Evolutionary conservation across 2,113 vertebrate genomes (phyloP), one percentile per base, ranked within the genome.

Genomic region (Theristicus caerulescens): DNA sequence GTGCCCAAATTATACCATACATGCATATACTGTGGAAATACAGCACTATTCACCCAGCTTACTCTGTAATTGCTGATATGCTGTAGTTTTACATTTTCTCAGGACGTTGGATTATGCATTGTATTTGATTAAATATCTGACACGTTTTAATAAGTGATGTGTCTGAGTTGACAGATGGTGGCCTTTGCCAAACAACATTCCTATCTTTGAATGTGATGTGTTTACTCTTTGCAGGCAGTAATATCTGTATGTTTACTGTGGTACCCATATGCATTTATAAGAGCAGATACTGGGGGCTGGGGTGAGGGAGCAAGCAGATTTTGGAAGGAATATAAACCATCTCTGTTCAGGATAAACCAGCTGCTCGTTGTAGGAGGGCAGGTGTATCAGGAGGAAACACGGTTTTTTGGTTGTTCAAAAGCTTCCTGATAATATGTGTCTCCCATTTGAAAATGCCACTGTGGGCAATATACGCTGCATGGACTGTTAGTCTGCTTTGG

Each of bases 81-180:
- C 32, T 47, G 40, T 74, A 91, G 93, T 77, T 79, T 36, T 70
- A 58, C 69, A 7, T 83, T 86, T 32, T 59, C 55, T 83, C 80
- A 72, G 25, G 16, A 44, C 29, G 24, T 26, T 96, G 70, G 49
- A 67, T 83, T 78, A 62, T 82, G 21, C 85, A 52, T 62, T 82
- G 61, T 46, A 66, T 42, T 44, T 58, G 86, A 85, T 96, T 80
- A 96, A 97, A 62, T 84, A 62, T 3, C 83, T 70, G 74, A 57
- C 46, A 9, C 49, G 52, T 92, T 71, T 81, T 46, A 62, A 13
- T 40, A 36, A 80, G 86, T 44, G 87, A 42, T 42, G 59, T 77
- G 76, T 82, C 91, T 78, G 64, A 62, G 40, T 73, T 79, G 88
- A 44, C 65, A 95, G 58, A 85, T 84, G 85, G 87, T 92, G 94